A percentile compares a stretch with the other conserved stretches of the same genome.
Evolutionary conservation across 1,140 invertebrate genomes (phyloP).

Genomic region (Camponotus vicinus): DNA sequence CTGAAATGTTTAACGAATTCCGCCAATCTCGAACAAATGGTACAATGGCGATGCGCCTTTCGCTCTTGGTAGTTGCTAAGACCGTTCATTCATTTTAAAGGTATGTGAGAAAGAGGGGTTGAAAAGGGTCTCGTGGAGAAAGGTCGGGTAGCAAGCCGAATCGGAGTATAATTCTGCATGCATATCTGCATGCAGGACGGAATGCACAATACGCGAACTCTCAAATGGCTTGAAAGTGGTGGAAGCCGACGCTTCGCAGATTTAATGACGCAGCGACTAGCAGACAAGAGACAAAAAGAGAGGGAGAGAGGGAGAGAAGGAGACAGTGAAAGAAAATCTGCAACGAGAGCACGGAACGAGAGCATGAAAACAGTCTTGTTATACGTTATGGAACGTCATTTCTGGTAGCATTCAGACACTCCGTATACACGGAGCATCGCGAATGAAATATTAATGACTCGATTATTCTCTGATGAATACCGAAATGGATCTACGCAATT

Average conservation of each 20-base stretch:
- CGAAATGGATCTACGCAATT: neutral
- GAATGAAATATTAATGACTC: neutral
- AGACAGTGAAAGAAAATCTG: conserved; percentile 8
- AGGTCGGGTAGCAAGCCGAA: neutral
- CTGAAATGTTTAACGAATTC: conserved; percentile 1
- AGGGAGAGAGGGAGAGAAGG: neutral
- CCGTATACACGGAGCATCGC: too few species aligned
- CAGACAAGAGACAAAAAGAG: conserved; percentile 4
- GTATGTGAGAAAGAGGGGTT: neutral
- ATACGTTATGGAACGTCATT: conserved; percentile 5
- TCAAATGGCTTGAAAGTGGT: conserved; percentile 45
- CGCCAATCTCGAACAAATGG: conserved; percentile 5
- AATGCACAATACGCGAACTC: conserved; percentile 43
- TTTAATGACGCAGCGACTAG: conserved; percentile 60
- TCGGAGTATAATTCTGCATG: neutral
- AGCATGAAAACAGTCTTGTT: neutral
- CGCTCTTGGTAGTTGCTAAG: conserved; percentile 11
- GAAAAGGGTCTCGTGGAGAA: conserved; percentile 21
- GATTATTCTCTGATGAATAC: neutral
- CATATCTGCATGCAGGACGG: conserved; percentile 41
- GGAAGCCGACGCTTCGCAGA: conserved; percentile 35
- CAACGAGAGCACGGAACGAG: neutral
- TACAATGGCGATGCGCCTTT: neutral
- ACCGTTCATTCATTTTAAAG: conserved; percentile 36
- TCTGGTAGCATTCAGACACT: neutral